Evolutionary conservation across 2,888 invertebrate species (phyloP).

Genomic region (Heliconius erato): DNA sequence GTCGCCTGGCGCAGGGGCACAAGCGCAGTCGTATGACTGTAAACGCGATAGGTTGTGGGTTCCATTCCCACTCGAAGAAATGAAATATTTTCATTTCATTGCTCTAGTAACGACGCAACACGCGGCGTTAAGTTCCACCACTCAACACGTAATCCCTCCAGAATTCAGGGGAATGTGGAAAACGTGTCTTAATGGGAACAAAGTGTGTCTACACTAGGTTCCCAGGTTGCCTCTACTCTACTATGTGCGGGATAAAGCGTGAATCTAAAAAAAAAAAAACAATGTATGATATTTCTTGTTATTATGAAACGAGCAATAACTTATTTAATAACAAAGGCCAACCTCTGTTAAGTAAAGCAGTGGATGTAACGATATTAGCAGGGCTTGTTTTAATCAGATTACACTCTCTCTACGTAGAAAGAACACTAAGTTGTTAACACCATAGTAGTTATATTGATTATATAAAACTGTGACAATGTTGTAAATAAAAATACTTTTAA

Average conservation of each 20-base stretch:
- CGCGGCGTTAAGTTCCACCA: no score
- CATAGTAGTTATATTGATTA: slow-evolving; percentile 14
- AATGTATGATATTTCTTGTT: neutral
- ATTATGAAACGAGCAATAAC: neutral
- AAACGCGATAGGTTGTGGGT: no score
- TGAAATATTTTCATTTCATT: no score
- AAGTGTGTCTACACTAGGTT: neutral
- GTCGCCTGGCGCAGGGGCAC: no score
- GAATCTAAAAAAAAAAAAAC: neutral
- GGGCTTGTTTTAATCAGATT: slow-evolving; percentile 42
- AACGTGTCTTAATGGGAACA: no score
- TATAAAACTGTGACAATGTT: slow-evolving; percentile 1
- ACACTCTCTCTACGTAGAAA: slow-evolving; percentile 30
- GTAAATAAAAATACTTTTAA: slow-evolving; percentile 4
- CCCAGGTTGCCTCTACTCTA: neutral
- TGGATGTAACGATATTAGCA: slow-evolving; percentile 34
- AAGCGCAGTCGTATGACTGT: no score
- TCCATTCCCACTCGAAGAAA: no score
- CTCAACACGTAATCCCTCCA: no score
- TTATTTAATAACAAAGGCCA: slow-evolving; percentile 19
- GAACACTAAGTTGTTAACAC: slow-evolving; percentile 7
- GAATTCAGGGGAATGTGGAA: no score
- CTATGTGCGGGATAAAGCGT: neutral
- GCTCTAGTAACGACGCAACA: no score
- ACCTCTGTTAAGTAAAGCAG: neutral